Conservation (phyloP, 2,113 vertebrate genomes). For the Peromyscus leucopus region DNA sequence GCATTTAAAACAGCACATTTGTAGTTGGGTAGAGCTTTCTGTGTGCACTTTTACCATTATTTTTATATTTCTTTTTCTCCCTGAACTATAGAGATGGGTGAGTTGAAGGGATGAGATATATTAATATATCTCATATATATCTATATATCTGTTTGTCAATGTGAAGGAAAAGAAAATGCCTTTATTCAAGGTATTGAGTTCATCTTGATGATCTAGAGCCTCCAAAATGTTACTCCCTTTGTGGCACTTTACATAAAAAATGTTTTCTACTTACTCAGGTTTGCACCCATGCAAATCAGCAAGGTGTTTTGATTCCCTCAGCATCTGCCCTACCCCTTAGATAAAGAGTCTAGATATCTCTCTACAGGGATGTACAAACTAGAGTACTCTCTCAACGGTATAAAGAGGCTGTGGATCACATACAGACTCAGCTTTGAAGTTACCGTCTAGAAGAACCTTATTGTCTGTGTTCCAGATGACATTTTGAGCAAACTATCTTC, state of each 20-base stretch:
- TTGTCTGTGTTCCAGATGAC: background rate
- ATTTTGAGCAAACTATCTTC: background rate
- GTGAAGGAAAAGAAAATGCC: constrained; percentile 43
- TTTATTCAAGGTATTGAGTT: background rate
- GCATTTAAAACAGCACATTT: constrained; percentile 5
- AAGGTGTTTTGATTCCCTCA: background rate
- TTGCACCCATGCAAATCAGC: background rate
- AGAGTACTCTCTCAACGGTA: too few species aligned
- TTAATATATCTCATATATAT: background rate
- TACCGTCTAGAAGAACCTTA: background rate
- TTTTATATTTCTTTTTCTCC: constrained; percentile 15
- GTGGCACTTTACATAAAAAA: background rate
- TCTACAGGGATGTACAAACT: background rate
- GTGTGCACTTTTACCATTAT: background rate
- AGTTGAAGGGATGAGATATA: background rate
- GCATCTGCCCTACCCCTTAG: too few species aligned
- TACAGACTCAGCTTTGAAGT: background rate
- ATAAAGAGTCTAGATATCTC: background rate
- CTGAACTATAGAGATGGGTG: background rate
- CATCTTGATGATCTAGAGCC: background rate
- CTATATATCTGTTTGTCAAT: background rate
- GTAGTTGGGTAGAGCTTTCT: background rate
- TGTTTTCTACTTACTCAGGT: background rate
- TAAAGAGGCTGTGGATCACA: background rate
- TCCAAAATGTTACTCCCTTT: background rate